Evolutionary conservation across 2,888 invertebrate genomes (phyloP).

Genomic region (Lagria hirta): DNA sequence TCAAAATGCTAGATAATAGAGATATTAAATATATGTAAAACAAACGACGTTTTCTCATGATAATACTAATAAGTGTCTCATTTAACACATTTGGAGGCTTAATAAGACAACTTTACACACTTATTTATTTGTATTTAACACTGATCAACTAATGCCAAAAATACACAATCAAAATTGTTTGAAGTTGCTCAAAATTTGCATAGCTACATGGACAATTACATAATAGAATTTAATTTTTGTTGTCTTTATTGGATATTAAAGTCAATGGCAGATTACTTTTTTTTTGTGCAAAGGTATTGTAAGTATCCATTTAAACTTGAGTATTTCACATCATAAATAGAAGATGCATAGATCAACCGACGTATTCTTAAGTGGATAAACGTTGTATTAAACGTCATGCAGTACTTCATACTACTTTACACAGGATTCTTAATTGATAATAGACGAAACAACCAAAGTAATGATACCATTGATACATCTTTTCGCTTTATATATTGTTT

Average conservation of each 20-base stretch:
- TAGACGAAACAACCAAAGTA: too few species aligned
- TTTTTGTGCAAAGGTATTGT: too few species aligned
- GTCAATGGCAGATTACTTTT: too few species aligned
- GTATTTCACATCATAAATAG: too few species aligned
- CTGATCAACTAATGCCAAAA: conserved; percentile 5
- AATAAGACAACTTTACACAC: conserved; percentile 34
- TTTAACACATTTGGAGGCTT: conserved; percentile 38
- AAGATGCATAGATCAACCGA: conserved; percentile 19
- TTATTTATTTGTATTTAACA: conserved; percentile 34
- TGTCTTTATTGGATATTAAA: too few species aligned
- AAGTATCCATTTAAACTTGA: too few species aligned
- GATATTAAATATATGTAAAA: conserved; percentile 15
- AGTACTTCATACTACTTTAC: conserved; percentile 27
- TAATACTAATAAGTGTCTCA: conserved; percentile 16
- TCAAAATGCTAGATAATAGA: conserved; percentile 12
- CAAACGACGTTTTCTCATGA: conserved; percentile 19
- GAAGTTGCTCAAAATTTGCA: conserved; percentile 1
- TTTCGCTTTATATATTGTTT: too few species aligned
- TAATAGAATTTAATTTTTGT: too few species aligned
- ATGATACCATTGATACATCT: too few species aligned
- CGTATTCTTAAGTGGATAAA: conserved; percentile 34
- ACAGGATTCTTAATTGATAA: conserved; percentile 30
- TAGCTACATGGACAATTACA: conserved; percentile 2
- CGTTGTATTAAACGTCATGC: conserved; percentile 28
- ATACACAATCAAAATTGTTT: conserved; percentile 9